phyloP scores from a whole-genome alignment of 2,113 vertebrate genomes.

The Blennius ocellaris region DNA sequence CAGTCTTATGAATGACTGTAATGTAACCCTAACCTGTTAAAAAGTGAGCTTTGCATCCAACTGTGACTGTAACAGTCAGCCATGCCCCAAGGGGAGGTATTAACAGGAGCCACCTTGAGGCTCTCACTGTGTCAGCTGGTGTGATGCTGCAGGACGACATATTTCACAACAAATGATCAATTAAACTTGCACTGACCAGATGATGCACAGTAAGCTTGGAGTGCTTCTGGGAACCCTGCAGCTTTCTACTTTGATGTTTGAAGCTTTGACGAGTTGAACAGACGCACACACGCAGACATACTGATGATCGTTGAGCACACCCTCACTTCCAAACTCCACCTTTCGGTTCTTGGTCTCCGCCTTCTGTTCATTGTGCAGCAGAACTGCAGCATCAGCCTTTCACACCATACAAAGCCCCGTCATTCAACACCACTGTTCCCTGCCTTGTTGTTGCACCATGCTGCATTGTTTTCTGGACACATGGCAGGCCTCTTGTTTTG shows the following conservation, averaged over 20 bases:
- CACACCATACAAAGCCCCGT: slow-evolving; percentile 69
- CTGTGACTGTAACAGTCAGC: no score
- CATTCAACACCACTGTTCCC: slow-evolving; percentile 68
- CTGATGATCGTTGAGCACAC: slow-evolving; percentile 3
- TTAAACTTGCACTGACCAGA: slow-evolving; percentile 1
- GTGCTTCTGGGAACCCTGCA: slow-evolving; percentile 1
- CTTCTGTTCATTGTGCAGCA: slow-evolving; percentile 60
- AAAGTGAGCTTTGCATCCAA: no score
- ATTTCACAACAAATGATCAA: slow-evolving; percentile 6
- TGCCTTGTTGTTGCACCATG: slow-evolving; percentile 56
- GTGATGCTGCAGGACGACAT: neutral
- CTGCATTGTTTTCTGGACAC: slow-evolving; percentile 62
- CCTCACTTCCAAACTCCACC: slow-evolving; percentile 30
- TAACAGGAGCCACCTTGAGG: slow-evolving; percentile 5
- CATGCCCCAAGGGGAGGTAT: no score
- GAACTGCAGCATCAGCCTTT: slow-evolving; percentile 72
- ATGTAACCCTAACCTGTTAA: no score
- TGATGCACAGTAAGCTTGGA: neutral
- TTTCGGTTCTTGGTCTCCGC: slow-evolving; percentile 36
- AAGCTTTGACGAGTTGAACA: neutral
- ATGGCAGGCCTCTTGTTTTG: slow-evolving; percentile 43
- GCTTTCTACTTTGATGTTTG: slow-evolving; percentile 3
- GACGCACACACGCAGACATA: slow-evolving; percentile 13
- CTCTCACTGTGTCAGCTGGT: slow-evolving; percentile 12
- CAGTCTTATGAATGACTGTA: no score